Percentiles rank a stretch among this genome's conserved stretches.
phyloP scores from a whole-genome alignment of 2,113 vertebrate genomes.

The Abramis brama region DNA sequence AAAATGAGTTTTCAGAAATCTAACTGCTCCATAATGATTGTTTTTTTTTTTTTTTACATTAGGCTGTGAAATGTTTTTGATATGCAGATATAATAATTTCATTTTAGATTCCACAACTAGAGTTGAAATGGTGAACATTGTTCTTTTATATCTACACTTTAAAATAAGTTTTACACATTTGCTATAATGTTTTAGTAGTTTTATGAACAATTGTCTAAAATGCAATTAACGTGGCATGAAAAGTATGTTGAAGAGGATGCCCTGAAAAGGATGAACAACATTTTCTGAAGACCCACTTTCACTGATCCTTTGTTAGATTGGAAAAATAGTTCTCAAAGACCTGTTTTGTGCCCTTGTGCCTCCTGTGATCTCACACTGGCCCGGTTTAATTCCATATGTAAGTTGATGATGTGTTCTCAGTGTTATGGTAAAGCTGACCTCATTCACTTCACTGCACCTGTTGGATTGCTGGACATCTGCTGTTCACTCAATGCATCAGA shows the following conservation, averaged over 20 bases:
- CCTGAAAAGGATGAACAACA: too few species aligned
- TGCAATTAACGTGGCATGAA: neutral
- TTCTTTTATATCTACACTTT: neutral
- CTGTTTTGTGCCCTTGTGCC: neutral
- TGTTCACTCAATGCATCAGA: neutral
- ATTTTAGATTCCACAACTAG: neutral
- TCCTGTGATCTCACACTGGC: neutral
- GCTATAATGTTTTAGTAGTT: neutral
- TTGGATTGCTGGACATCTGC: conserved; percentile 24
- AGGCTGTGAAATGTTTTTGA: neutral
- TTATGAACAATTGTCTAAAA: neutral
- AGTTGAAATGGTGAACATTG: neutral
- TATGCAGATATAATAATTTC: neutral
- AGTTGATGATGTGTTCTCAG: conserved; percentile 7
- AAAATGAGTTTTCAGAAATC: neutral
- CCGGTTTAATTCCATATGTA: neutral
- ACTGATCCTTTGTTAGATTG: neutral
- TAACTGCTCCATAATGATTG: neutral
- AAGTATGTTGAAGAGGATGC: too few species aligned
- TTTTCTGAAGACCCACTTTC: neutral
- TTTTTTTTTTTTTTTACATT: neutral
- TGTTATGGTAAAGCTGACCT: conserved; percentile 36
- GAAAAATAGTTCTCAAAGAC: neutral
- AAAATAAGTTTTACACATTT: neutral
- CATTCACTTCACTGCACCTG: conserved; percentile 53